These are phyloP conservation scores for Holotrichia oblita DNA, from an alignment of 1,140 invertebrate genomes.

Conservation along the genomic window DNA sequence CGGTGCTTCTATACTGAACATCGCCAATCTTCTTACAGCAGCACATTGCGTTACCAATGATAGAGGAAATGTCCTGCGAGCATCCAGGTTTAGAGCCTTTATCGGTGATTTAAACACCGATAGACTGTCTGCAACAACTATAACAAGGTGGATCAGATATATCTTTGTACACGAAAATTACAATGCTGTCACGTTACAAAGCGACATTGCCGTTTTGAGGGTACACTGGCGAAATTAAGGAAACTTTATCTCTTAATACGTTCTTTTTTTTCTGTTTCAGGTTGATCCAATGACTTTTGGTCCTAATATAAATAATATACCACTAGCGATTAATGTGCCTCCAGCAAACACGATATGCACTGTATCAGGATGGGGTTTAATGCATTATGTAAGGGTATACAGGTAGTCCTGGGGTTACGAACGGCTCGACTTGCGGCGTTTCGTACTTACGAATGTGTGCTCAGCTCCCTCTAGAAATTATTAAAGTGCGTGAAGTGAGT, in stretches of 20 bases:
- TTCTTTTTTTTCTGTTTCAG: background rate
- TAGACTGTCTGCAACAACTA: conserved; percentile 7
- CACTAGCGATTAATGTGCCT: background rate
- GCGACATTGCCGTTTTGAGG: background rate
- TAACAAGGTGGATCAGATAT: background rate
- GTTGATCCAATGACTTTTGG: background rate
- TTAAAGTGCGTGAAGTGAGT: too few species aligned
- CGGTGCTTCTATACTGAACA: background rate
- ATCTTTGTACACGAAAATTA: background rate
- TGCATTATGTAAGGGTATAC: too few species aligned
- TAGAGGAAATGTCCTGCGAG: background rate
- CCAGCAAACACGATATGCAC: background rate
- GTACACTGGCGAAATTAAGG: background rate
- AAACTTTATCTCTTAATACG: too few species aligned
- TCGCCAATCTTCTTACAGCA: background rate
- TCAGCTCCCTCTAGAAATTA: too few species aligned
- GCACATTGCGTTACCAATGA: conserved; percentile 1
- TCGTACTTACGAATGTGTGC: too few species aligned
- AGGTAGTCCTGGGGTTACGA: too few species aligned
- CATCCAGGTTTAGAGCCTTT: background rate
- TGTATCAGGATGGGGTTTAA: too few species aligned
- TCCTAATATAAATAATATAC: background rate
- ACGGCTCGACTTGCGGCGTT: too few species aligned
- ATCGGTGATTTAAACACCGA: conserved; percentile 32
- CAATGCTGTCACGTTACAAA: background rate